Conservation (phyloP, 2,113 vertebrate genomes). For the Epinephelus moara region DNA sequence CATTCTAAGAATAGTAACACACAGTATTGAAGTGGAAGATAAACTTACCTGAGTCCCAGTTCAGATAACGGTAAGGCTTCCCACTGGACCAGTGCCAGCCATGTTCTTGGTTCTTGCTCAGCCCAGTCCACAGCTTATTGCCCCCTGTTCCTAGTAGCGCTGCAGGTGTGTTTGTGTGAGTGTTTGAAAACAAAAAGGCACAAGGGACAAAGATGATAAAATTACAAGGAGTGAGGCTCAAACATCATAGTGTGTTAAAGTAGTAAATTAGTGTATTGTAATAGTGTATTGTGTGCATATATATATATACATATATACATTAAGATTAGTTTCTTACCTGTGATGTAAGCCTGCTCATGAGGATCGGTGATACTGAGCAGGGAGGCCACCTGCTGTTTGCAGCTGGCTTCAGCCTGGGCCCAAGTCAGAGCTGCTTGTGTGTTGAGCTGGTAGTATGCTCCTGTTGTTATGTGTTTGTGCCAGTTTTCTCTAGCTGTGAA, state of each 20-base stretch:
- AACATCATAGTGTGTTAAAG: too few relatives aligned
- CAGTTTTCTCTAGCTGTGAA: constrained; percentile 78
- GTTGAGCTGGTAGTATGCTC: constrained; percentile 89
- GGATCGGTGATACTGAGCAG: constrained; percentile 89
- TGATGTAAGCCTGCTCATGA: constrained; percentile 88
- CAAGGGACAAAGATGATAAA: not conserved
- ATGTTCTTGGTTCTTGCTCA: constrained; percentile 85
- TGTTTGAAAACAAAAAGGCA: not conserved
- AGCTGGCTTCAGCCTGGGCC: constrained; percentile 92
- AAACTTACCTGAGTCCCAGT: constrained; percentile 89
- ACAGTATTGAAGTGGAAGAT: not conserved
- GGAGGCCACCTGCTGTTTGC: constrained; percentile 88
- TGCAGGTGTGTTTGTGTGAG: not conserved
- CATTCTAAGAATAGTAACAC: too few relatives aligned
- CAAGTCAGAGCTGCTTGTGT: constrained; percentile 87
- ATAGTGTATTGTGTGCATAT: not conserved
- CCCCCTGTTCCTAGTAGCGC: not conserved
- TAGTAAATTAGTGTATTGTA: too few relatives aligned
- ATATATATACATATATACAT: too few relatives aligned
- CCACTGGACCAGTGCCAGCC: constrained; percentile 90
- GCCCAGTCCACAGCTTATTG: constrained; percentile 87
- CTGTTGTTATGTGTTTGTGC: constrained; percentile 85
- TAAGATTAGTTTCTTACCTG: constrained; percentile 80
- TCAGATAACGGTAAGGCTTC: constrained; percentile 88
- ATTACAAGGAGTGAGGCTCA: not conserved